Evolutionary conservation across 2,888 invertebrate species (phyloP), one percentile per base, ranked within the genome.

Genomic region (Eupithecia abbreviata): DNA sequence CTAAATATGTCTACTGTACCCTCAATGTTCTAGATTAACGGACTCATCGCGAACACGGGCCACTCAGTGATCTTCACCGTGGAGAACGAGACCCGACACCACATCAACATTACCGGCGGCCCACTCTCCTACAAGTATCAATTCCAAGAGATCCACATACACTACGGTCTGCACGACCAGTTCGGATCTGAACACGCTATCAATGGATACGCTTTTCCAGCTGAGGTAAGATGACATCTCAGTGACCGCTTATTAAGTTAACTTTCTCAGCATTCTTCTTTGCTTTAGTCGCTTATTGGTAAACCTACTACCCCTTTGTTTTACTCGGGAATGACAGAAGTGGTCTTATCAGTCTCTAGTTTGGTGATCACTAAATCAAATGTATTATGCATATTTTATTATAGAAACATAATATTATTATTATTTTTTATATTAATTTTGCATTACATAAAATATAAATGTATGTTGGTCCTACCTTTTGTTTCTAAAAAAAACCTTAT

Each of bases 131-230:
- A 99, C 94, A 97, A 97, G 88, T 99, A 99, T 94, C 98, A 98
- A 92, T 98, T 99, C 90, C 98, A 98, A 89, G 98, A 99, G 95
- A 98, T 99, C 84, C 98, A 99, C 93, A 96, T 99, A 88, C 99
- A 99, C 93, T 99, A 98, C 89, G 99, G 99, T 9, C 96, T 98
- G 77, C 97, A 97, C 88, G 98, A 99, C 93, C 97, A 98, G 89
- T 97, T 97, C 85, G 99, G 99, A 43, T 99, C 99, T 15, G 99
- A 99, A 90, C 99, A 99, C 92, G 98, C 98, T 77, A 98, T 99
- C 88, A 98, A 98, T 89, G 98, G 99, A 82, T 98, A 98, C 88
- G 97, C 98, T 75, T 99, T 99, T 93, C 99, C 99, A 10, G 99
- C 99, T 74, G 99, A 99, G 97, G 99, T 99, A 93, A 96, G 62